These are phyloP conservation scores for Lepidocyrtoides sp. DNA, from an alignment of 2,888 invertebrate species.

Conservation along the genomic window DNA sequence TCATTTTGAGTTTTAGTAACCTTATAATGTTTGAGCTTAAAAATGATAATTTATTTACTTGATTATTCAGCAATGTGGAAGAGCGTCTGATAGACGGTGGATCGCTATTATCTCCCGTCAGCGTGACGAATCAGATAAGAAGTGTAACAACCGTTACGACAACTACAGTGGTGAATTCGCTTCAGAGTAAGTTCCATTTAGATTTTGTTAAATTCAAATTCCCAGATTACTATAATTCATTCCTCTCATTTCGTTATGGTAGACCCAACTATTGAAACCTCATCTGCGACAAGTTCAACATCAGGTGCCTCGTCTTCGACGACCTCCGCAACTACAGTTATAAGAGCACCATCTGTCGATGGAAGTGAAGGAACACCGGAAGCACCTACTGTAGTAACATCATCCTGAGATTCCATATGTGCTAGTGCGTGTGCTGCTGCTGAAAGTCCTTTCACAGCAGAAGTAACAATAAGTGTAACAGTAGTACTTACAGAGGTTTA, in stretches of 20 bases:
- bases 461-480: slow-evolving; percentile 75
- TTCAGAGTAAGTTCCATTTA: slow-evolving; percentile 78
- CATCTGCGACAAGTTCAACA: slow-evolving; percentile 68
- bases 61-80: slow-evolving; percentile 75
- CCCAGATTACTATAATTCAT: too few relatives aligned
- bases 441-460: slow-evolving; percentile 38
- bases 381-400: slow-evolving; percentile 52
- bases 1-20: too few relatives aligned
- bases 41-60: slow-evolving; percentile 5
- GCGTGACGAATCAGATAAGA: slow-evolving; percentile 82
- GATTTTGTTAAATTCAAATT: not conserved
- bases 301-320: slow-evolving; percentile 77
- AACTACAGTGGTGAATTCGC: slow-evolving; percentile 83
- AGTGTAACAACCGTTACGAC: slow-evolving; percentile 84
- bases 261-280: slow-evolving; percentile 70
- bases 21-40: not conserved
- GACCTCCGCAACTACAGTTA: slow-evolving; percentile 77
- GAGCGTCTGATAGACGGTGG: slow-evolving; percentile 83
- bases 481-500: slow-evolving; percentile 76
- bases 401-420: slow-evolving; percentile 76
- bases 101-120: slow-evolving; percentile 73
- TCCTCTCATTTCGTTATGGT: too few relatives aligned
- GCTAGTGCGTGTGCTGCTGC: slow-evolving; percentile 50
- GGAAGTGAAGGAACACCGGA: slow-evolving; percentile 60
- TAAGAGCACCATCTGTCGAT: slow-evolving; percentile 75